Conservation (phyloP, 2,888 invertebrate genomes). For the Noctua pronuba region DNA sequence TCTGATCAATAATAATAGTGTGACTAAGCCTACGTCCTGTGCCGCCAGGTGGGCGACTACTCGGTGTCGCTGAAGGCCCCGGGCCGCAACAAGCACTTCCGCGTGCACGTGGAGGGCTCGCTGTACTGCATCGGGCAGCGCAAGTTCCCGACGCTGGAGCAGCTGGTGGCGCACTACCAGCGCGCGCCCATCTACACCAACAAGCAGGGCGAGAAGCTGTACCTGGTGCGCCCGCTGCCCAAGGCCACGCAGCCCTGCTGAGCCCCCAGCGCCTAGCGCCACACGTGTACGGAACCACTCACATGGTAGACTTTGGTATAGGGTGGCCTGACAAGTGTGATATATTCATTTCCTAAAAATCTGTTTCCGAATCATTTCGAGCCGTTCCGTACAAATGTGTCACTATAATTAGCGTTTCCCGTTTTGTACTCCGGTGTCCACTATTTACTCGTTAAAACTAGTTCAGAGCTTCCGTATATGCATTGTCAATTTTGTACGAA, state of each 20-base stretch:
- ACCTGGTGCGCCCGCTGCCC: constrained; percentile 98
- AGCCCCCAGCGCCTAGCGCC: background rate
- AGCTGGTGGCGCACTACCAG: constrained; percentile 99
- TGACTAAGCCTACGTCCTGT: accelerated
- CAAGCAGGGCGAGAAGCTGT: constrained; percentile 99
- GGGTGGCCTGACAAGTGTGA: constrained; percentile 34
- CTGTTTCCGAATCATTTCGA: constrained; percentile 26
- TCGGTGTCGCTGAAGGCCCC: constrained; percentile 99
- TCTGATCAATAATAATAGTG: too few relatives aligned
- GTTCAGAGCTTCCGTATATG: constrained; percentile 66
- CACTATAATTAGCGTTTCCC: constrained; percentile 32
- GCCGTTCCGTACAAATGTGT: constrained; percentile 34
- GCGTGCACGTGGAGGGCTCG: constrained; percentile 98
- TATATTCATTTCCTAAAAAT: constrained; percentile 35
- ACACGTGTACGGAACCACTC: constrained; percentile 7
- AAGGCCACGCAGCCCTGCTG: constrained; percentile 80
- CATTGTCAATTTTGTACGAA: constrained; percentile 70
- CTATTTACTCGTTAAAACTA: constrained; percentile 55
- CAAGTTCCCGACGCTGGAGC: constrained; percentile 98
- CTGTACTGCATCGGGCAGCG: constrained; percentile 99
- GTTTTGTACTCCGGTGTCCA: constrained; percentile 43
- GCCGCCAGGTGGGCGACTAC: constrained; percentile 97
- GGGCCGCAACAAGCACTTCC: constrained; percentile 99
- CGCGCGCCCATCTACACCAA: constrained; percentile 99
- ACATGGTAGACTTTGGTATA: constrained; percentile 2